A percentile compares a stretch with the other conserved stretches of the same genome.
Evolutionary conservation across 2,888 invertebrate genomes (phyloP).

Genomic region (Creontiades dilutus): DNA sequence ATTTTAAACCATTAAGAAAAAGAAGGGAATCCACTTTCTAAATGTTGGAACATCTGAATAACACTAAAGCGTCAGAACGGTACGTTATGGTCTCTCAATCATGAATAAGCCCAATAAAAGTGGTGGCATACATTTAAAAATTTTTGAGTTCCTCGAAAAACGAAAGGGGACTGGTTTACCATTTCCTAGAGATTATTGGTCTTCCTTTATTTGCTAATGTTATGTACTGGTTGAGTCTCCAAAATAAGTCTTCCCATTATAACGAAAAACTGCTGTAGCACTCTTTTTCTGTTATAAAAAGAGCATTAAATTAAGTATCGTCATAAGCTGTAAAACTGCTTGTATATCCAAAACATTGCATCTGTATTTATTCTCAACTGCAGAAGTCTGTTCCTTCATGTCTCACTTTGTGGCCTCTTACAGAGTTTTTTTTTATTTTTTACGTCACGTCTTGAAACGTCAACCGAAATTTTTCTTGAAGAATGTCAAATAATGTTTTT

Average conservation of each 20-base stretch:
- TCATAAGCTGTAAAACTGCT: background rate
- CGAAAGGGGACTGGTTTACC: background rate
- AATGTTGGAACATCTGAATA: no score
- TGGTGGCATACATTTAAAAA: no score
- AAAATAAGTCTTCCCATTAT: constrained; percentile 19
- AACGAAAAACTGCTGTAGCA: background rate
- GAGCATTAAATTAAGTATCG: background rate
- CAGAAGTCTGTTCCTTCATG: background rate
- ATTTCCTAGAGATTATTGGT: background rate
- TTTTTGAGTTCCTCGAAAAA: no score
- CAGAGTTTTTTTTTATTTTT: background rate
- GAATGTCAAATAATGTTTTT: no score
- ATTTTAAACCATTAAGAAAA: no score
- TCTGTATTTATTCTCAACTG: background rate
- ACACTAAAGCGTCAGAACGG: no score
- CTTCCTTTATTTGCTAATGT: constrained; percentile 16
- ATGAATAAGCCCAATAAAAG: no score
- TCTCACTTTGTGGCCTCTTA: constrained; percentile 2
- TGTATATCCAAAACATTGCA: background rate
- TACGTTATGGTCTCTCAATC: no score
- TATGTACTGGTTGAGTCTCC: background rate
- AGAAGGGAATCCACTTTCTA: no score
- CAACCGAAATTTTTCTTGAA: no score
- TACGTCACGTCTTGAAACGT: background rate
- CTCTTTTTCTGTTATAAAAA: background rate